Evolutionary conservation across 2,113 vertebrate species (phyloP).

Genomic region (Channa maculata): DNA sequence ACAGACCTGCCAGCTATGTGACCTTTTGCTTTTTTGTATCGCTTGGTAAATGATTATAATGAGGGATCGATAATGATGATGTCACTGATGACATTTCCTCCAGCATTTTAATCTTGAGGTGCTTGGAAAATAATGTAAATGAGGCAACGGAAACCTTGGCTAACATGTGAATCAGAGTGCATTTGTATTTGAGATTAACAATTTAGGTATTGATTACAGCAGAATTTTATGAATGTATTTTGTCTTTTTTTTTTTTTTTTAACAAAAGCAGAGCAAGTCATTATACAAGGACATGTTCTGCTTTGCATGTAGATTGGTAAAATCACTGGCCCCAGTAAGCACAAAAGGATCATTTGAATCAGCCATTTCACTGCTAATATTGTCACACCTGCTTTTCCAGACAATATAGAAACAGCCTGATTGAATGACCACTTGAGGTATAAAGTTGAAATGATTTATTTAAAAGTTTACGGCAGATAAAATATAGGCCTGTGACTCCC

Average conservation of each 20-base stretch:
- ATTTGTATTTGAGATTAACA: constrained; percentile 1
- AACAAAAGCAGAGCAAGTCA: constrained; percentile 43
- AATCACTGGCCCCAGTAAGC: constrained; percentile 66
- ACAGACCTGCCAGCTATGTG: constrained; percentile 38
- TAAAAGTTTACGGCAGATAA: not conserved
- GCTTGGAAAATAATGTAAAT: constrained; percentile 23
- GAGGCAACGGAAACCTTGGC: not conserved
- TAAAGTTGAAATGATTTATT: constrained; percentile 3
- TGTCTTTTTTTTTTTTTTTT: constrained; percentile 28
- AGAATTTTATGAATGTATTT: constrained; percentile 31
- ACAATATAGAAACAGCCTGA: constrained; percentile 47
- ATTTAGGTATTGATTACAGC: constrained; percentile 42
- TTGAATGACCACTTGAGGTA: constrained; percentile 56
- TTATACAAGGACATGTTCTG: constrained; percentile 70
- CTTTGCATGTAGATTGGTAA: constrained; percentile 69
- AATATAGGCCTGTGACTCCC: not conserved
- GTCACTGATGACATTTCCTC: constrained; percentile 19
- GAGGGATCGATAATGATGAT: constrained; percentile 12
- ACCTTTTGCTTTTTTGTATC: constrained; percentile 25
- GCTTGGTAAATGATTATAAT: constrained; percentile 29
- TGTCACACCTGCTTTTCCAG: constrained; percentile 24
- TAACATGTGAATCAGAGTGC: not conserved
- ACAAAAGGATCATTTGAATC: constrained; percentile 41
- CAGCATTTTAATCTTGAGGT: constrained; percentile 9
- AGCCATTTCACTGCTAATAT: constrained; percentile 44